Evolutionary conservation across 2,797 vertebrate genomes (phyloP), one percentile per base, ranked within the genome.

Genomic region (Peromyscus eremicus): DNA sequence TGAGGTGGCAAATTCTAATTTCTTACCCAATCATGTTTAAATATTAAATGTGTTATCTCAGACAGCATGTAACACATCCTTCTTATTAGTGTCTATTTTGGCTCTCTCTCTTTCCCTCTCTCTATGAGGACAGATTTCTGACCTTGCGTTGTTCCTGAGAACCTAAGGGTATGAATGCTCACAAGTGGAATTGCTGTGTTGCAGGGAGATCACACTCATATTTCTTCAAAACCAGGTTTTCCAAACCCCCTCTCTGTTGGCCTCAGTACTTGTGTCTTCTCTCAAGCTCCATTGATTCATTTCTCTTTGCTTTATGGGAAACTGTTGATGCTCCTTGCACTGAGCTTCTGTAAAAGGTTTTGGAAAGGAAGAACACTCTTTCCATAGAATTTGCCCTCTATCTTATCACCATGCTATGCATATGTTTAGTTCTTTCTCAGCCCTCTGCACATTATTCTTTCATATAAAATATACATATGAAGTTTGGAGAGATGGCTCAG

Each of bases 1-100:
- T 64, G 29, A 93, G 64, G 52, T 34, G 34, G 73, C 49, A 89
- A 81, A 60, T 87, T 43, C 25, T 80, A 83, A 64, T 76, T 90
- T 96, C 37, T 89, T 19, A 84, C 16, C 7, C 32, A 77, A 17
- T 29, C 52, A 32, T 87, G 37, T 89, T n/a, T 52, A 83, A 96
- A 62, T 94, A 57, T 68, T 92, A 87, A 89, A 43, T 62, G 40
- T 64, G 4, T 40, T 77, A 37, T 79, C 17, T 92, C 34, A 68
- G 46, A 40, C 4, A 4, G 16, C 52, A 55, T 17, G 55, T 17
- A 55, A 55, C 52, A 55, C 52, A 17, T 55, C 14, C 13, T 17
- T 55, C 60, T 83, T 84, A 49, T 66, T 66, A 91, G 43, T 60
- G 55, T 68, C 93, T 86, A 70, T 94, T 95, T 97, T 60, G 91